Conservation (phyloP, 2,113 vertebrate species). For the Lichenostomus cassidix region DNA sequence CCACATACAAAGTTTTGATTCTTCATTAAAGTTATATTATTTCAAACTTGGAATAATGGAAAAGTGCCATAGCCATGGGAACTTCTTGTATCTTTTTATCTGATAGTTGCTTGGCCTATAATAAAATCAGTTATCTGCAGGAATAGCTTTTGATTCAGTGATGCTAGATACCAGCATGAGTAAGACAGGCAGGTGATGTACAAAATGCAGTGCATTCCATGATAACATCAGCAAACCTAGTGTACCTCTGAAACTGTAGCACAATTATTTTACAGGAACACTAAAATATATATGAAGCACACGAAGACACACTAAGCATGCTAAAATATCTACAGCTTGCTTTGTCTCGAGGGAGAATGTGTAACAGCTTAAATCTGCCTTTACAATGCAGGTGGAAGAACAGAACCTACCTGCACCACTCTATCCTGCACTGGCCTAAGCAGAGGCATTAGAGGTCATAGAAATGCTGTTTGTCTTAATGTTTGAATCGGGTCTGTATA, state of each 20-base stretch:
- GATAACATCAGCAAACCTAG: neutral
- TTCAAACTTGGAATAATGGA: neutral
- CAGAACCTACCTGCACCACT: neutral
- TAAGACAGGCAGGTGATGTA: neutral
- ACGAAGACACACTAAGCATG: neutral
- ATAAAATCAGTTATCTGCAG: neutral
- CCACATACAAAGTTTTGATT: neutral
- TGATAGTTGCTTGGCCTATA: neutral
- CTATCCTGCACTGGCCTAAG: neutral
- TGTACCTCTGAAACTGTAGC: neutral
- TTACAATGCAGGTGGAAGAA: neutral
- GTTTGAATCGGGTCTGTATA: neutral
- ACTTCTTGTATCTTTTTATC: neutral
- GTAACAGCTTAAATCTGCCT: neutral
- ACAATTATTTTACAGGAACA: neutral
- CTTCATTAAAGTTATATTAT: neutral
- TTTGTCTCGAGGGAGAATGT: neutral
- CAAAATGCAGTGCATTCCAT: neutral
- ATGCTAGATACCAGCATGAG: accelerated
- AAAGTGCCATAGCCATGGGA: neutral
- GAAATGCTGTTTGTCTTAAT: neutral
- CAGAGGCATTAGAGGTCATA: neutral
- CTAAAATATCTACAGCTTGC: neutral
- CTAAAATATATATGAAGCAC: neutral
- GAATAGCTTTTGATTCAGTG: neutral